Base-by-base conservation (phyloP, 2,113 vertebrate species). In the Merops nubicus region DNA sequence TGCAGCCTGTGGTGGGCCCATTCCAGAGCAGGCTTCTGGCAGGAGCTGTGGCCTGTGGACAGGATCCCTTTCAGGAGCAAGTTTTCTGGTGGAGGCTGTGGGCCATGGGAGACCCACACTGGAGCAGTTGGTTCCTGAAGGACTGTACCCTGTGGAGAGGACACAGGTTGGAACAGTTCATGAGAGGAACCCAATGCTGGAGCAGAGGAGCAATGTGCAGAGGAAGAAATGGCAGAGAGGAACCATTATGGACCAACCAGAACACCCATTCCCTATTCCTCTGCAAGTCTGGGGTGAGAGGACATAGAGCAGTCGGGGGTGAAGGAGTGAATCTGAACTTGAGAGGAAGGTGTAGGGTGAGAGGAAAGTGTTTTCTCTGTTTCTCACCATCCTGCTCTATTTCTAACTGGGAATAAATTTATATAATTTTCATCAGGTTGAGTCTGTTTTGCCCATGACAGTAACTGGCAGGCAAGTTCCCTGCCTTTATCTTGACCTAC, bases 111-210 rank as follows among this genome's bases (percentile, higher is more conserved):
- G 33, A 16, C 18, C 8, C 43, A 59, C 7, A 51, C 15, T 28
- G 14, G n/a, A 67, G 15, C n/a, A 74, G 23, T 22, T 16, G n/a
- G n/a, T 18, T 65, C 11, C 36, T 73, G 23, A 53, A 73, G 38
- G 40, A 26, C 29, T 26, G 29, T 28, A 31, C 13, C 7, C 13
- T 57, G 31, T 60, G 40, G 40, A 38, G 26, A 78, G 8, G 7
- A 54, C 12, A 29, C n/a, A 48, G 0, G 2, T 1, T 74, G 36
- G 7, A 51, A 23, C 19, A 79, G 22, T 31, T 12, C 1, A 1
- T 51, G 33, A 65, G 18, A 78, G 12, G 15, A 64, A 51, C 3
- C 6, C 4, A 15, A 22, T 0, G 5, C 0, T 36, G 51, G 6
- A 65, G 13, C 18, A 70, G 36, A 6, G 15, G 15, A 83, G 50